These are phyloP conservation scores for Ips typographus DNA, from an alignment of 1,140 invertebrate species.

Conservation along the genomic window DNA sequence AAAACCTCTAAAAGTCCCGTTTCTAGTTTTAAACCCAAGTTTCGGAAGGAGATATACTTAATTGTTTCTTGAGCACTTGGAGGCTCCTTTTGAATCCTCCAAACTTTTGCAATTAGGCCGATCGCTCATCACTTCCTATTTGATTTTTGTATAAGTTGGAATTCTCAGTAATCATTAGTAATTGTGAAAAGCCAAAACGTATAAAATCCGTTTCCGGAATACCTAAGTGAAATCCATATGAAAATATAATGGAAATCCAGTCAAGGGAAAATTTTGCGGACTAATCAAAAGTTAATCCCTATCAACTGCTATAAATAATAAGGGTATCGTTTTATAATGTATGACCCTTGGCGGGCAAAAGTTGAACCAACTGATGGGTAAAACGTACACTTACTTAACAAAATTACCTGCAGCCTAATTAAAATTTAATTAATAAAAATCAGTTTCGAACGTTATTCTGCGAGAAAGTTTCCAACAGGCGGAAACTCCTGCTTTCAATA, in stretches of 20 bases:
- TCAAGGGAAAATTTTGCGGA: background rate
- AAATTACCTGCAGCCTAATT: constrained; percentile 10
- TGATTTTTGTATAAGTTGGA: constrained; percentile 14
- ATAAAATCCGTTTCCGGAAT: too few relatives aligned
- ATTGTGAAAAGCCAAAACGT: too few relatives aligned
- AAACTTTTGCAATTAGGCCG: constrained; percentile 25
- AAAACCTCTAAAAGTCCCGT: constrained; percentile 16
- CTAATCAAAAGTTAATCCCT: background rate
- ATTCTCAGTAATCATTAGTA: too few relatives aligned
- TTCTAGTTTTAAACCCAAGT: constrained; percentile 25
- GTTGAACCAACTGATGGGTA: background rate
- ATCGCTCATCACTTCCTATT: constrained; percentile 3
- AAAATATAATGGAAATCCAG: background rate
- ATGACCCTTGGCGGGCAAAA: background rate
- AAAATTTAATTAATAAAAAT: constrained; percentile 25
- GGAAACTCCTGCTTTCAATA: constrained; percentile 27
- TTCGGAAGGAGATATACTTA: constrained; percentile 24
- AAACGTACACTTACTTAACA: background rate
- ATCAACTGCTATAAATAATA: background rate
- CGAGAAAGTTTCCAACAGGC: constrained; percentile 15
- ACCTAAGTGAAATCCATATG: too few relatives aligned
- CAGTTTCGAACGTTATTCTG: constrained; percentile 12
- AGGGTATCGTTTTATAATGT: background rate
- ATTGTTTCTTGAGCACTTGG: constrained; percentile 24
- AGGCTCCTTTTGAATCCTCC: constrained; percentile 16